Percentiles rank a stretch among this genome's conserved stretches.
phyloP scores from a whole-genome alignment of 2,888 invertebrate genomes.

The Congeria kusceri region DNA sequence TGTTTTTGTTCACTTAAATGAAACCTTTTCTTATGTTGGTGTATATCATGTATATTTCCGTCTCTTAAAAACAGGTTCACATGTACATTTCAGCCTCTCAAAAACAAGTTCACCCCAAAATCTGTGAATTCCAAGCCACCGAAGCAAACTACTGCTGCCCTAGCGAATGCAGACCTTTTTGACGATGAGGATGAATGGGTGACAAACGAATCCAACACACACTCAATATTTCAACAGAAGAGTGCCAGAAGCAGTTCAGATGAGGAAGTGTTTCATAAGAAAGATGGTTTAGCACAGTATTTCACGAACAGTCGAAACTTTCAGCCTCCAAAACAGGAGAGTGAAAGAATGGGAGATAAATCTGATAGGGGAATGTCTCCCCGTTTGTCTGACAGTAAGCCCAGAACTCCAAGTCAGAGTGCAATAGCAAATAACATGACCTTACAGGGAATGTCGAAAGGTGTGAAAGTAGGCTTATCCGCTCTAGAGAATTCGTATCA shows the following conservation, averaged over 20 bases:
- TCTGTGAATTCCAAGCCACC: conserved; percentile 36
- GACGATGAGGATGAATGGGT: conserved; percentile 55
- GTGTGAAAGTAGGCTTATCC: conserved; percentile 79
- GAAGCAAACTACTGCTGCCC: background rate
- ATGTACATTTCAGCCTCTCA: conserved; percentile 39
- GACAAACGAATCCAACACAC: conserved; percentile 60
- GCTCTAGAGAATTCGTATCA: conserved; percentile 84
- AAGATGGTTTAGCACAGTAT: conserved; percentile 51
- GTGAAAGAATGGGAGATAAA: conserved; percentile 35
- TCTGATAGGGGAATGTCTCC: conserved; percentile 34
- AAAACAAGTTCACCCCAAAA: conserved; percentile 50
- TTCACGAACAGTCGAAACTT: conserved; percentile 31
- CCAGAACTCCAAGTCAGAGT: conserved; percentile 57
- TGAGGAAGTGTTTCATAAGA: conserved; percentile 62
- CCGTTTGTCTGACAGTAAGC: conserved; percentile 26
- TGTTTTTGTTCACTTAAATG: too few relatives aligned
- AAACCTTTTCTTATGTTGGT: too few relatives aligned
- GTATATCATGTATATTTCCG: background rate
- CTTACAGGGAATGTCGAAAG: conserved; percentile 76
- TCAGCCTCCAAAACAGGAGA: conserved; percentile 28
- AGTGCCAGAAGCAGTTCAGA: conserved; percentile 75
- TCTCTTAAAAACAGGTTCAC: conserved; percentile 47
- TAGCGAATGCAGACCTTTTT: background rate
- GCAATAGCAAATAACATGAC: conserved; percentile 84
- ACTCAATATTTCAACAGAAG: conserved; percentile 76